These are phyloP conservation scores for Eurytoma californica DNA, from an alignment of 2,888 invertebrate species.

Conservation along the genomic window DNA sequence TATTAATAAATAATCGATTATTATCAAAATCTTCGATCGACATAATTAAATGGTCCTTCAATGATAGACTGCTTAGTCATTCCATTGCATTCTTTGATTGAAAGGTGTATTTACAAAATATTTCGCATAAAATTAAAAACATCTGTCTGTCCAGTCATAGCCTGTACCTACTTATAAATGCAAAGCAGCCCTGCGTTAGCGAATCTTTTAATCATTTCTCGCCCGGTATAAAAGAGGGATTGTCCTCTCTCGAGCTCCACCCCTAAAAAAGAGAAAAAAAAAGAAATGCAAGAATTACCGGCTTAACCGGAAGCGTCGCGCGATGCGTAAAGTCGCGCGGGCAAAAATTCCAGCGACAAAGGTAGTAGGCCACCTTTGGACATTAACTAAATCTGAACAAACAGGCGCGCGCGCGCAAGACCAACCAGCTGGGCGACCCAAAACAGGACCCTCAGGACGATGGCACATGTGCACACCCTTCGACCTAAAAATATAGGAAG, in stretches of 20 bases:
- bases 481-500: conserved; percentile 44
- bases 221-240: conserved; percentile 22
- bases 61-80: no score
- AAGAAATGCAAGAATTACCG: conserved; percentile 49
- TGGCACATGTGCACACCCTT: conserved; percentile 55
- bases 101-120: neutral
- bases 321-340: conserved; percentile 53
- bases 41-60: neutral
- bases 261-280: neutral
- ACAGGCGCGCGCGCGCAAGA: conserved; percentile 58
- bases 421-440: conserved; percentile 63
- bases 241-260: neutral
- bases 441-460: conserved; percentile 59
- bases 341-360: conserved; percentile 50
- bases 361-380: conserved; percentile 52
- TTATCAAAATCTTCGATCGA: neutral
- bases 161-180: conserved; percentile 33
- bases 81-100: no score
- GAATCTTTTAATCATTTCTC: conserved; percentile 34
- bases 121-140: neutral
- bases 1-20: neutral
- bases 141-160: neutral
- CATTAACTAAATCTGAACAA: conserved; percentile 72
- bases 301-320: conserved; percentile 50
- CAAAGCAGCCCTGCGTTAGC: conserved; percentile 18